These are phyloP conservation scores for Cariama cristata DNA, from an alignment of 2,113 vertebrate genomes.

Conservation along the genomic window DNA sequence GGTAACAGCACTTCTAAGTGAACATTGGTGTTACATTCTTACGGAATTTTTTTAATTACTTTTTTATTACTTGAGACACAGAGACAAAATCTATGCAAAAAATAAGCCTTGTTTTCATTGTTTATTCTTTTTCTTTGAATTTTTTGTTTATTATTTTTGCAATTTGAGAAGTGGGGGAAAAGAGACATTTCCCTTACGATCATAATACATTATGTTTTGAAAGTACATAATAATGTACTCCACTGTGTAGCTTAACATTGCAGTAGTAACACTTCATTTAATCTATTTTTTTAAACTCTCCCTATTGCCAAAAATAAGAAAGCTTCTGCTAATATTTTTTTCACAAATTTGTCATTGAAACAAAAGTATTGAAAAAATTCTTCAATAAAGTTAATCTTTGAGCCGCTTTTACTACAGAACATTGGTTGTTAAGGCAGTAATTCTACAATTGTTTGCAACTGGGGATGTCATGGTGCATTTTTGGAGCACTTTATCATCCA, in stretches of 20 bases:
- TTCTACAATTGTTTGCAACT: background rate
- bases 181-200: background rate
- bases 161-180: accelerated
- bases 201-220: background rate
- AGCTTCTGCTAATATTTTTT: background rate
- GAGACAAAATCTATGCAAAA: background rate
- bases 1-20: constrained; percentile 72
- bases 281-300: background rate
- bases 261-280: background rate
- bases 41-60: accelerated
- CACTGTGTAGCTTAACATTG: background rate
- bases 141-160: background rate
- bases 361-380: background rate
- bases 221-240: background rate
- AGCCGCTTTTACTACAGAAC: background rate
- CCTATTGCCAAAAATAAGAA: background rate
- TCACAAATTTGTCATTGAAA: background rate
- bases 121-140: background rate
- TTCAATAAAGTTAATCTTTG: background rate
- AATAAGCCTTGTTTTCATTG: background rate
- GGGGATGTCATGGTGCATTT: background rate
- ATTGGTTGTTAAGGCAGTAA: background rate
- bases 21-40: background rate
- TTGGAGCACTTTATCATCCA: background rate
- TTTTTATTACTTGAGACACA: background rate